Base-by-base conservation (phyloP, 64 coral and sea anemone species). In the Porites australiensis region DNA sequence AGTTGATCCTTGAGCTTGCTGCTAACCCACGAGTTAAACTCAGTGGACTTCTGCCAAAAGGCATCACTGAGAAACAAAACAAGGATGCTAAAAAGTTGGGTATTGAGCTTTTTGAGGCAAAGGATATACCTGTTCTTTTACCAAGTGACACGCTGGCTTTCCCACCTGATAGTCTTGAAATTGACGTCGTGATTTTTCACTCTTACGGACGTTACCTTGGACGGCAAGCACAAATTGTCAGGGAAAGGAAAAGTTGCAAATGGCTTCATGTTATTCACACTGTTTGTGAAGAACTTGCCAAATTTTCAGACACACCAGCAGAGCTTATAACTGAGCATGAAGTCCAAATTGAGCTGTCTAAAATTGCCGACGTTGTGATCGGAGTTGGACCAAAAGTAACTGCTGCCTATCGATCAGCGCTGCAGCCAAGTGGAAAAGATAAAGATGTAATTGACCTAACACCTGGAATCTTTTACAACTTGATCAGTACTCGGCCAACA, bases 251-350 rank as follows among this genome's bases (percentile, higher is more conserved):
- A 19, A 67, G 23, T 5, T 84, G 81, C 47, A 84, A 84, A 46
- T 84, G 81, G 81, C 11, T 84, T 51, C 81, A 68, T 67, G 81
- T 84, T 84, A 44, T 84, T 45, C 81, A 84, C 62, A 84, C 81
- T 50, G 63, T 84, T 6, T 68, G 81, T 51, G 81, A 84, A 15
- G 81, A 84, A 52, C 47, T 84, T 21, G 61, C 22, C 6, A 66
- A 66, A 50, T n/a, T 84, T 51, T 18, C 47, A 19, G 45, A 50
- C 5, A 51, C 6, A 2, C 44, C 62, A 69, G 5, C 45, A 22
- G 61, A 68, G 62, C 63, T 68, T 9, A 9, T 50, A 52, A 50
- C 63, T 13, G 81, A 84, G 44, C 81, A 84, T 84, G 81, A 84
- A 51, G 12, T 22, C 15, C 81, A 84, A 5, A 44, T 84, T 2